Evolutionary conservation across 1,140 invertebrate species (phyloP).

Genomic region (Bicyclus anynana): DNA sequence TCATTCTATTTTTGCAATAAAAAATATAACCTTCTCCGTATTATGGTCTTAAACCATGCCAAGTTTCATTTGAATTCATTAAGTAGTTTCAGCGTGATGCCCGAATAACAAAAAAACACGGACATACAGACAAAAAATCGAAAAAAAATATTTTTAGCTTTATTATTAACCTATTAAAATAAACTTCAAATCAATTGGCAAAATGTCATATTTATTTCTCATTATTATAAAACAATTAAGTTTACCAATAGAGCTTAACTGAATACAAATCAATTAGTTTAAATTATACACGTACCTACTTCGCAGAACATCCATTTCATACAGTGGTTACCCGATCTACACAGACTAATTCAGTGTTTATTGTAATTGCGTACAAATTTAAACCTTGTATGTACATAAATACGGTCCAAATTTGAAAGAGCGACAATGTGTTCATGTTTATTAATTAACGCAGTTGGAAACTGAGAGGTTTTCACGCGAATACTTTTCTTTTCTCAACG

Average conservation of each 20-base stretch:
- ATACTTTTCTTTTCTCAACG: not conserved
- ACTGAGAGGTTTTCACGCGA: not conserved
- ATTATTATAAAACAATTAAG: not conserved
- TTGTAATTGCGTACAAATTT: not conserved
- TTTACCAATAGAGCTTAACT: not conserved
- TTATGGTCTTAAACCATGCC: too few species aligned
- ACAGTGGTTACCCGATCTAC: not conserved
- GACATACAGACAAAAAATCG: too few species aligned
- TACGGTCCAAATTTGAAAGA: not conserved
- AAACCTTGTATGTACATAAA: not conserved
- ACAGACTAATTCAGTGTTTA: not conserved
- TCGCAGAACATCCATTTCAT: not conserved
- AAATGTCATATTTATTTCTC: not conserved
- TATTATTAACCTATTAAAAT: too few species aligned
- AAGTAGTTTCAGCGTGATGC: too few species aligned
- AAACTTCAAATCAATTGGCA: too few species aligned
- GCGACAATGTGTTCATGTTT: not conserved
- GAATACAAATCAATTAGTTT: not conserved
- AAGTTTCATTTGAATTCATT: too few species aligned
- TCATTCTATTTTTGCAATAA: too few species aligned
- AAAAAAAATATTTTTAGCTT: too few species aligned
- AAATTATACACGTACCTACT: not conserved
- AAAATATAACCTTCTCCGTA: too few species aligned
- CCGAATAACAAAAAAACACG: too few species aligned
- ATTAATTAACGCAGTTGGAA: not conserved